Evolutionary conservation across 2,888 invertebrate species (phyloP).

Genomic region (Mimachlamys varia): DNA sequence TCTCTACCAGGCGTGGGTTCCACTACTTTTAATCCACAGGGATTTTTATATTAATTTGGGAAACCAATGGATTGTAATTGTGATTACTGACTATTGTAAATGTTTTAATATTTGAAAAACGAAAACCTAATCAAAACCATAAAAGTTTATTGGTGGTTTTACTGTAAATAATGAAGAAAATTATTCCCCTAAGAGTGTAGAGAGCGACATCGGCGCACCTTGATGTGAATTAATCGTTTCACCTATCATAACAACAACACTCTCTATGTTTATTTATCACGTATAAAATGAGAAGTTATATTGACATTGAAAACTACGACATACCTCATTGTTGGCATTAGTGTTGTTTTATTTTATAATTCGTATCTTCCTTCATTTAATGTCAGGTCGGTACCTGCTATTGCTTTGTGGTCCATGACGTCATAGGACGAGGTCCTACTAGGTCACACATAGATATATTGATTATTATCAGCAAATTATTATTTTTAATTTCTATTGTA

Average conservation of each 20-base stretch:
- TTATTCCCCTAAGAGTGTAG: not conserved
- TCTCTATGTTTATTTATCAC: not conserved
- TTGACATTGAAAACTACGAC: not conserved
- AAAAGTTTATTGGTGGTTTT: not conserved
- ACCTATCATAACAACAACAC: not conserved
- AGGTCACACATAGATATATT: too few relatives aligned
- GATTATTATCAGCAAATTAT: too few relatives aligned
- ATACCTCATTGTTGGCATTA: not conserved
- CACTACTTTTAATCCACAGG: not conserved
- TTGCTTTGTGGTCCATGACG: too few relatives aligned
- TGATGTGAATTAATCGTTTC: not conserved
- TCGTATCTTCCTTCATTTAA: not conserved
- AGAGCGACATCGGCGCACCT: not conserved
- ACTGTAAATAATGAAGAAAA: constrained; percentile 23
- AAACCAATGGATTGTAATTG: constrained; percentile 12
- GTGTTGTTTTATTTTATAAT: not conserved
- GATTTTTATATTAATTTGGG: constrained; percentile 16
- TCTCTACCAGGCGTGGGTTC: not conserved
- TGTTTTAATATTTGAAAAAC: constrained; percentile 36
- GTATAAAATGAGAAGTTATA: not conserved
- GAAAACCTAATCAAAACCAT: constrained; percentile 1
- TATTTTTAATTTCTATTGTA: too few relatives aligned
- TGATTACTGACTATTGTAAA: constrained; percentile 27
- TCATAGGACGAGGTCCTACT: too few relatives aligned
- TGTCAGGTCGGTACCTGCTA: too few relatives aligned